phyloP scores from a whole-genome alignment of 2,888 invertebrate genomes.

The Ephialtes manifestator region DNA sequence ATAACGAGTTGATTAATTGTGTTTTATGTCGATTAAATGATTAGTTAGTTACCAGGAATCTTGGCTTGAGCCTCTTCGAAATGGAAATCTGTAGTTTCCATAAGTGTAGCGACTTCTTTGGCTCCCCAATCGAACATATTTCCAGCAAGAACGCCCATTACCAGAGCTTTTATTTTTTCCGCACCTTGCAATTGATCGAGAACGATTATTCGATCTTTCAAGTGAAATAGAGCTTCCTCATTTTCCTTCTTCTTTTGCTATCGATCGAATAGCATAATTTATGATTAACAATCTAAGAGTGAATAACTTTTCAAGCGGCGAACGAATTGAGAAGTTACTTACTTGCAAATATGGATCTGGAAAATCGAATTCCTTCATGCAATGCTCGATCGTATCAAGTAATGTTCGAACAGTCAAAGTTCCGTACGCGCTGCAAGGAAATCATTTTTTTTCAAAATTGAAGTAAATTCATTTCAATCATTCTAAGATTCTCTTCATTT shows the following conservation, averaged over 20 bases:
- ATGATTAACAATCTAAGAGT: slow-evolving; percentile 29
- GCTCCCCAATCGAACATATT: slow-evolving; percentile 99
- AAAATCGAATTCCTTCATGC: slow-evolving; percentile 96
- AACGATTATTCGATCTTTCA: slow-evolving; percentile 89
- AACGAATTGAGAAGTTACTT: slow-evolving; percentile 71
- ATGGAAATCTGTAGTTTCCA: slow-evolving; percentile 93
- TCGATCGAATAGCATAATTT: slow-evolving; percentile 84
- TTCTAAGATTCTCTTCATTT: background rate
- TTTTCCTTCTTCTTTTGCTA: slow-evolving; percentile 96
- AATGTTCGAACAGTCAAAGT: slow-evolving; percentile 95
- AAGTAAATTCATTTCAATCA: background rate
- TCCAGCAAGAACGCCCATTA: slow-evolving; percentile 90
- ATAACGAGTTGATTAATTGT: slow-evolving; percentile 5
- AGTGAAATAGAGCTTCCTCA: slow-evolving; percentile 91
- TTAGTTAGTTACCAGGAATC: slow-evolving; percentile 89
- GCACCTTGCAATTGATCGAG: slow-evolving; percentile 90
- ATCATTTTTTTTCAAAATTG: background rate
- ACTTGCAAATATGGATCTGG: slow-evolving; percentile 93
- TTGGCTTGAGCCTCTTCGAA: slow-evolving; percentile 93
- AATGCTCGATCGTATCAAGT: slow-evolving; percentile 96
- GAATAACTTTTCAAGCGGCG: background rate
- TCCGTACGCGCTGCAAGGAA: slow-evolving; percentile 89
- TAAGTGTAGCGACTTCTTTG: slow-evolving; percentile 93
- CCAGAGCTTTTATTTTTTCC: slow-evolving; percentile 85
- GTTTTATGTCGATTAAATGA: background rate